Percentiles rank a stretch among this genome's conserved stretches.
These are phyloP conservation scores for Myanophis thanlyinensis DNA, from an alignment of 2,113 vertebrate species.

Conservation along the genomic window DNA sequence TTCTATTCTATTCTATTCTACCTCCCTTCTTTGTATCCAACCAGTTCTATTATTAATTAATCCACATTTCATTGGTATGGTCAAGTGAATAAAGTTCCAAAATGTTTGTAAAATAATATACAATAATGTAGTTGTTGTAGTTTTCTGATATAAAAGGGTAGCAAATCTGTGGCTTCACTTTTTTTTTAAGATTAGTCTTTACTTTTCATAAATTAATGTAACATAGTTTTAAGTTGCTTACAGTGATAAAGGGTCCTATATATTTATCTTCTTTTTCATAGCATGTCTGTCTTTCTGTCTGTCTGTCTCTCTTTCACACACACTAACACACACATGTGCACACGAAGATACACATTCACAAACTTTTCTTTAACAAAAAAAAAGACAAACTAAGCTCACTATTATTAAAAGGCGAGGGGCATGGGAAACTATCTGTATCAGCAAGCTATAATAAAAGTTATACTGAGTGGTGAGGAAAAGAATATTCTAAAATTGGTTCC, in stretches of 20 bases:
- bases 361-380: not conserved
- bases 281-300: not conserved
- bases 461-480: not conserved
- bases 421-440: not conserved
- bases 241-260: not conserved
- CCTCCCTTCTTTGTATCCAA: not conserved
- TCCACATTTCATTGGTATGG: not conserved
- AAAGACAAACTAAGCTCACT: constrained; percentile 2
- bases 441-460: not conserved
- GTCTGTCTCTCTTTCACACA: not conserved
- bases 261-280: constrained; percentile 18
- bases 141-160: not conserved
- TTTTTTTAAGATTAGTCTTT: not conserved
- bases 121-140: not conserved
- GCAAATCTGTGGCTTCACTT: not conserved
- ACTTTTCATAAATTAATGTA: not conserved
- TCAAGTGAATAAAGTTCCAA: not conserved
- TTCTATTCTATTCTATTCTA: too few species aligned
- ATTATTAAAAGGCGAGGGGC: not conserved
- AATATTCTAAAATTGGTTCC: constrained; percentile 18
- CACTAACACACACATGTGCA: not conserved
- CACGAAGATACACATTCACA: not conserved
- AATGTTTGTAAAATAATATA: not conserved
- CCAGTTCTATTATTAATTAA: not conserved
- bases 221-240: constrained; percentile 9